phyloP scores from a whole-genome alignment of 2,888 invertebrate species.

The Noctua janthe region DNA sequence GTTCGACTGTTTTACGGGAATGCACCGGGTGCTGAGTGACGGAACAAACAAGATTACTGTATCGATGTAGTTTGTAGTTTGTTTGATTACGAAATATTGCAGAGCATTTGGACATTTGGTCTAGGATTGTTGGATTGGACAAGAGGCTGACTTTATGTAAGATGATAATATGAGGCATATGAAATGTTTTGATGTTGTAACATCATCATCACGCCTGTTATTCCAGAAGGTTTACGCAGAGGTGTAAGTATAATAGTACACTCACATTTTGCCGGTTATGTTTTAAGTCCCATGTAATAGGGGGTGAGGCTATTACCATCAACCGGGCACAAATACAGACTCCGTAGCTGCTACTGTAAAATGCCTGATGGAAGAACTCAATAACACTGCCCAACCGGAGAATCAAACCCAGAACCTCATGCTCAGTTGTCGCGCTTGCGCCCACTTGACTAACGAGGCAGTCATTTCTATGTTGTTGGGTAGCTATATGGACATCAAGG shows the following conservation, averaged over 20 bases:
- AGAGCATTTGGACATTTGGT: too few species aligned
- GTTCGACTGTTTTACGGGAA: constrained; percentile 68
- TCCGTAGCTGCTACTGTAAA: background rate
- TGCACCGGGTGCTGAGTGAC: constrained; percentile 44
- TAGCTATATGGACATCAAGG: background rate
- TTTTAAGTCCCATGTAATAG: background rate
- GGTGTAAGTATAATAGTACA: background rate
- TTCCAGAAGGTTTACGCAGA: background rate
- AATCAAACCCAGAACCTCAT: background rate
- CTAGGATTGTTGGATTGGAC: too few species aligned
- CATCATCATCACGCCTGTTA: background rate
- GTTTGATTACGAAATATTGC: constrained; percentile 9
- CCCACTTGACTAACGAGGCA: too few species aligned
- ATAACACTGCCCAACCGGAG: background rate
- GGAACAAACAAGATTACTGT: constrained; percentile 58
- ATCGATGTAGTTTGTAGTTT: constrained; percentile 7
- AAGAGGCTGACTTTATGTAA: background rate
- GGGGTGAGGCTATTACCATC: background rate
- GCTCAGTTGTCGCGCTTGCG: too few species aligned
- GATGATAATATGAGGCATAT: background rate
- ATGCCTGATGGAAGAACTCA: background rate
- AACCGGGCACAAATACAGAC: too few species aligned
- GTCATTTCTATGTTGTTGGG: background rate
- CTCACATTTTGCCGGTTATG: background rate
- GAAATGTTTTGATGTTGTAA: background rate